Conservation (phyloP, 1,140 invertebrate species). For the Ditylenchus dipsaci region DNA sequence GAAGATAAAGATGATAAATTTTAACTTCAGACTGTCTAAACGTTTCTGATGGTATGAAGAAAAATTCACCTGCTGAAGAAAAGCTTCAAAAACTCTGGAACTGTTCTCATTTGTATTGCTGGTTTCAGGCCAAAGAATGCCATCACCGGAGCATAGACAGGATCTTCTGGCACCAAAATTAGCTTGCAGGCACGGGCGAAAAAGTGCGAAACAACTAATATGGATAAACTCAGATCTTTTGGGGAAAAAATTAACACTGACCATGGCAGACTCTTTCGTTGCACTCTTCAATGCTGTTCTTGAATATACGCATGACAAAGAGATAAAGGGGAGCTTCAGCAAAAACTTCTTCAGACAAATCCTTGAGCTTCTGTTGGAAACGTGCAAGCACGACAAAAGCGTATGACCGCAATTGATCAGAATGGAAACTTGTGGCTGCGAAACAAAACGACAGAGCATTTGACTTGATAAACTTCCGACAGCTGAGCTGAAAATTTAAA, state of each 20-base stretch:
- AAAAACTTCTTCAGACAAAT: slow-evolving; percentile 41
- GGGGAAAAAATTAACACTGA: slow-evolving; percentile 11
- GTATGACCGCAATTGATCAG: slow-evolving; percentile 29
- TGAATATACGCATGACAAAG: slow-evolving; percentile 40
- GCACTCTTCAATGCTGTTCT: slow-evolving; percentile 36
- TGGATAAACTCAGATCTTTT: slow-evolving; percentile 11
- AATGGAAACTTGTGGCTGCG: slow-evolving; percentile 39
- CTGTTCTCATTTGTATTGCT: slow-evolving; percentile 39
- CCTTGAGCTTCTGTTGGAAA: slow-evolving; percentile 28
- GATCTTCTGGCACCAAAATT: slow-evolving; percentile 34
- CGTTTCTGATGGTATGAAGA: too few species aligned
- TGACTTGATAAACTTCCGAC: slow-evolving; percentile 23
- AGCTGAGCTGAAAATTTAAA: slow-evolving; percentile 37
- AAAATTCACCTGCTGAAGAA: slow-evolving; percentile 36
- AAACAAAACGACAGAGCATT: slow-evolving; percentile 47
- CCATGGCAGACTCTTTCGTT: slow-evolving; percentile 39
- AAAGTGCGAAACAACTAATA: slow-evolving; percentile 51
- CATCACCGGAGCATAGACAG: slow-evolving; percentile 42
- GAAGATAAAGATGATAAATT: too few species aligned
- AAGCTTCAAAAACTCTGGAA: slow-evolving; percentile 51
- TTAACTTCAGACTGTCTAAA: too few species aligned
- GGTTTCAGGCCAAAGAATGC: slow-evolving; percentile 48
- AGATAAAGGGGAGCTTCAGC: slow-evolving; percentile 31
- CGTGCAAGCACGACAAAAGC: slow-evolving; percentile 34
- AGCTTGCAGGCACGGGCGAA: slow-evolving; percentile 48